Percentiles rank a stretch among this genome's conserved stretches.
Evolutionary conservation across 2,113 vertebrate genomes (phyloP).

Genomic region (Tenrec ecaudatus): DNA sequence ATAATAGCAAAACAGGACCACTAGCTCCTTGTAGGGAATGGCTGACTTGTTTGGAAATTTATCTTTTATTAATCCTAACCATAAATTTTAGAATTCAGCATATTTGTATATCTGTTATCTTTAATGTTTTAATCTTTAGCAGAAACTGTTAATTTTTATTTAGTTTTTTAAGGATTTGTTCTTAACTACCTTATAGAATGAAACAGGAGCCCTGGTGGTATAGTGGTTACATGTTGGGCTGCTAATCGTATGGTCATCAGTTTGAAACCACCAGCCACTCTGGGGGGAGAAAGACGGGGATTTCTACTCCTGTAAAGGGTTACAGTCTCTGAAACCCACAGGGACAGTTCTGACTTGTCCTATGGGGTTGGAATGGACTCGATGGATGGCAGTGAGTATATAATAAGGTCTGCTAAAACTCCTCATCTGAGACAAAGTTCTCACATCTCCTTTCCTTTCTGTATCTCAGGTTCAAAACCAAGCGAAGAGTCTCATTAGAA

Average conservation of each 20-base stretch:
- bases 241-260: too few relatives aligned
- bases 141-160: background rate
- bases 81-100: background rate
- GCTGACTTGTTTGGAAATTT: slow-evolving; percentile 25
- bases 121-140: background rate
- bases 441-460: background rate
- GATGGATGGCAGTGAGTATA: too few relatives aligned
- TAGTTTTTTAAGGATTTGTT: slow-evolving; percentile 25
- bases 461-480: background rate
- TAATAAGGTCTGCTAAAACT: slow-evolving; percentile 16
- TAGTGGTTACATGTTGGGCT: too few relatives aligned
- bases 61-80: background rate
- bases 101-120: background rate
- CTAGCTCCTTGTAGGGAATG: slow-evolving; percentile 25
- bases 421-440: background rate
- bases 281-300: too few relatives aligned
- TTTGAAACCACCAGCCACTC: too few relatives aligned
- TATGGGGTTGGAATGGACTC: too few relatives aligned
- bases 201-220: too few relatives aligned
- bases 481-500: background rate
- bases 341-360: too few relatives aligned
- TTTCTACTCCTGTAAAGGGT: too few relatives aligned
- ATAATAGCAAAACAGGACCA: background rate
- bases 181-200: background rate
- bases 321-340: too few relatives aligned